phyloP scores from a whole-genome alignment of 2,113 vertebrate genomes.

The Centropus unirufus region DNA sequence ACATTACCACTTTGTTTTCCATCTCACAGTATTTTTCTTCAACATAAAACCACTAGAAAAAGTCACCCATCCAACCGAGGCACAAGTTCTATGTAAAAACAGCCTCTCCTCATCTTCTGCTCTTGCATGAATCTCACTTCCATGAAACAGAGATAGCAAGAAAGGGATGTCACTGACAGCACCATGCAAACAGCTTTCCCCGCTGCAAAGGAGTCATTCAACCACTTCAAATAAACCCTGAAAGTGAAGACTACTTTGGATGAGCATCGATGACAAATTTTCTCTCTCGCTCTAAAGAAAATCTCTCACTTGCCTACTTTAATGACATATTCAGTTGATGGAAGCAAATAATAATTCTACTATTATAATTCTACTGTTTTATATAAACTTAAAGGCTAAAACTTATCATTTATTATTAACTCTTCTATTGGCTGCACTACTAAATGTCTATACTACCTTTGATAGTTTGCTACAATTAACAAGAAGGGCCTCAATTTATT shows the following conservation, averaged over 20 bases:
- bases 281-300: not conserved
- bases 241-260: not conserved
- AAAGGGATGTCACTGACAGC: not conserved
- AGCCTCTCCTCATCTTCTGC: not conserved
- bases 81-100: not conserved
- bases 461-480: not conserved
- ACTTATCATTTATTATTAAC: not conserved
- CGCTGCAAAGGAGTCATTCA: not conserved
- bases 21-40: not conserved
- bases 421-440: not conserved
- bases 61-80: not conserved
- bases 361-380: not conserved
- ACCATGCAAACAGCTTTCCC: not conserved
- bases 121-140: not conserved
- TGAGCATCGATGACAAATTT: not conserved
- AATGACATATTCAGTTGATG: not conserved
- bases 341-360: not conserved
- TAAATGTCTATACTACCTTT: not conserved
- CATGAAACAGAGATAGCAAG: not conserved
- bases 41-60: not conserved
- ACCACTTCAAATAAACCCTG: slow-evolving; percentile 2
- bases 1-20: not conserved
- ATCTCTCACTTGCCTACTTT: not conserved
- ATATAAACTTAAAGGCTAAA: not conserved
- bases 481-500: not conserved